phyloP scores from a whole-genome alignment of 2,797 vertebrate species.

The Coccyzus lansbergi region DNA sequence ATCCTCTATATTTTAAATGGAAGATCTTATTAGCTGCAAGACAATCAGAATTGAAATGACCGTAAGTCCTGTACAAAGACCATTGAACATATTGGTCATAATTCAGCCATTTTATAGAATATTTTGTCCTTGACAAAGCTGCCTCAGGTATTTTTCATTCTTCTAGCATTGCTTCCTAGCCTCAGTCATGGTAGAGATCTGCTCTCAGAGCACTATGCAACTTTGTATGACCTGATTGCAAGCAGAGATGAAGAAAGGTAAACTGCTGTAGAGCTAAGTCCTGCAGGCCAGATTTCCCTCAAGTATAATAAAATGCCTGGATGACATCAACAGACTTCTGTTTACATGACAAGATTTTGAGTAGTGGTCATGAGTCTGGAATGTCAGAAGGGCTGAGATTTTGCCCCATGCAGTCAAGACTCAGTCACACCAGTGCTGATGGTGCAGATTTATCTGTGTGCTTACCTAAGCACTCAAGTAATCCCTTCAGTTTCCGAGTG shows the following conservation, averaged over 20 bases:
- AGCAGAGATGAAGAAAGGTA: neutral
- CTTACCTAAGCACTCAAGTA: neutral
- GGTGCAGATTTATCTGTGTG: neutral
- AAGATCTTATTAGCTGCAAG: slow-evolving; percentile 6
- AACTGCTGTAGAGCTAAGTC: neutral
- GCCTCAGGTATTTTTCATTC: neutral
- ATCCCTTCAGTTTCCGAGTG: neutral
- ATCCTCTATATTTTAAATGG: neutral
- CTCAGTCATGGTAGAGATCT: neutral
- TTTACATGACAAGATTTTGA: neutral
- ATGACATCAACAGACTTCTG: neutral
- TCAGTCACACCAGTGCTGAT: neutral
- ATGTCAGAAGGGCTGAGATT: neutral
- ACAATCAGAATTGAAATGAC: neutral
- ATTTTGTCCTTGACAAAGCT: neutral
- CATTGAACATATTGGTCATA: neutral
- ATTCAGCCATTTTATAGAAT: neutral
- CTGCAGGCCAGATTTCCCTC: neutral
- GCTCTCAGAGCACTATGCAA: neutral
- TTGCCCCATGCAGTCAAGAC: neutral
- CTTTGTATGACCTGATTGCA: neutral
- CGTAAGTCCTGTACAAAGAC: neutral
- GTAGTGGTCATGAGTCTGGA: neutral
- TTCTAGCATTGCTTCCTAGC: neutral
- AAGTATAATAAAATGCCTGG: neutral